Base-by-base conservation (phyloP, 2,113 vertebrate genomes). In the Lophochroa leadbeateri region DNA sequence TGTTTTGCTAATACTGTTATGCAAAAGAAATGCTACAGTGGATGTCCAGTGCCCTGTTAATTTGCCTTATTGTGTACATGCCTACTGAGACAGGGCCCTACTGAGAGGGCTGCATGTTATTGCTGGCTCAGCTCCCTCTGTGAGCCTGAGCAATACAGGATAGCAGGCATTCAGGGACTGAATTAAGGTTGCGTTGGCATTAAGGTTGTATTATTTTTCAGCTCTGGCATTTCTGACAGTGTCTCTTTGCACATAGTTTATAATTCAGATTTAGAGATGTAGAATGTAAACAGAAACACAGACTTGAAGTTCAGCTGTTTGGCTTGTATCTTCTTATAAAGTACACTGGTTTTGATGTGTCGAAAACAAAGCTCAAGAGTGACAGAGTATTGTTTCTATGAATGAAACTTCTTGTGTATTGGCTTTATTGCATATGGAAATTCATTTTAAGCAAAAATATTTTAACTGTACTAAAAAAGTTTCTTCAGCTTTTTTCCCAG, bases 91-190 rank as follows among this genome's bases (percentile, higher is more conserved):
- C 23, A 74, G 33, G 29, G 53, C 31, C 31, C 53, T 57, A 57
- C 31, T 21, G 31, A 33, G 47, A 68, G 55, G 69, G 10, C 64
- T 84, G 17, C 5, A 1, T 43, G 49, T 23, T 76, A 3, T 64
- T 92, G 35, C 47, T 76, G 75, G 18, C 29, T 92, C 70, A 82
- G 63, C 27, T 53, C 8, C 3, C 18, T 53, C n/a, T 43, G 17
- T 78, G 75, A 93, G 55, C n/a, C 61, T 70, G 43, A 75, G 39
- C n/a, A 77, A 9, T 19, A 7, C 37, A 61, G 11, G 37, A 31
- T 2, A 76, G 25, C 23, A 4, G 0, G 0, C 39, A 31, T 69
- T 33, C 17, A 28, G 35, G 63, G 35, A 29, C 1, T 7, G 11
- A 64, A 53, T 46, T 83, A 58, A 29, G 35, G 20, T 60, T 82